Percentiles rank a stretch among this genome's conserved stretches.
phyloP scores from a whole-genome alignment of 2,797 vertebrate genomes.

The Kryptolebias ocellatus region DNA sequence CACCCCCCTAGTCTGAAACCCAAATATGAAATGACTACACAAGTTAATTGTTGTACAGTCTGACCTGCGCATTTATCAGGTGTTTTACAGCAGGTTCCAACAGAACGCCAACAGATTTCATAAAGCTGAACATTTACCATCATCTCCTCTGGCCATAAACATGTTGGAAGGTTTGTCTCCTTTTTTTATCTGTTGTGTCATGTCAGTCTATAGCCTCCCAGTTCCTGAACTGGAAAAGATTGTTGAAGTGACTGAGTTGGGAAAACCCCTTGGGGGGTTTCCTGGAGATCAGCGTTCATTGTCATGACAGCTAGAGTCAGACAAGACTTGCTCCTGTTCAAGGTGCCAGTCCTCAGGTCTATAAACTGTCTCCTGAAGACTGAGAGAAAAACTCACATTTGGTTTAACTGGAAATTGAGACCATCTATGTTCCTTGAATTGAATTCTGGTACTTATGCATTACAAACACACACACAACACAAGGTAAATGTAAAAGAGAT shows the following conservation, averaged over 20 bases:
- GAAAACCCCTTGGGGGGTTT: conserved; percentile 43
- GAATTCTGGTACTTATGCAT: no score
- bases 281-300: conserved; percentile 41
- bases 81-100: conserved; percentile 47
- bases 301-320: conserved; percentile 52
- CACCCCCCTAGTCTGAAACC: not conserved
- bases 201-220: conserved; percentile 38
- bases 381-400: conserved; percentile 38
- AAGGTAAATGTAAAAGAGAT: no score
- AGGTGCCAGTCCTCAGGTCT: conserved; percentile 27
- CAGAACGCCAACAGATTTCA: conserved; percentile 50
- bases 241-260: conserved; percentile 32
- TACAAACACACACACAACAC: no score
- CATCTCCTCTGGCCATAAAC: conserved; percentile 34
- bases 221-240: conserved; percentile 53
- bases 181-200: conserved; percentile 53
- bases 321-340: conserved; percentile 48
- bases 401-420: conserved; percentile 8
- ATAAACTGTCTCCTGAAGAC: conserved; percentile 33
- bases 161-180: conserved; percentile 45
- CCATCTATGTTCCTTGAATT: no score
- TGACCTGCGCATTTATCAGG: conserved; percentile 52
- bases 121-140: conserved; percentile 58
- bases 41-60: conserved; percentile 7
- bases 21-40: conserved; percentile 27